phyloP scores from a whole-genome alignment of 2,888 invertebrate genomes.

The Cheilosia grossa region DNA sequence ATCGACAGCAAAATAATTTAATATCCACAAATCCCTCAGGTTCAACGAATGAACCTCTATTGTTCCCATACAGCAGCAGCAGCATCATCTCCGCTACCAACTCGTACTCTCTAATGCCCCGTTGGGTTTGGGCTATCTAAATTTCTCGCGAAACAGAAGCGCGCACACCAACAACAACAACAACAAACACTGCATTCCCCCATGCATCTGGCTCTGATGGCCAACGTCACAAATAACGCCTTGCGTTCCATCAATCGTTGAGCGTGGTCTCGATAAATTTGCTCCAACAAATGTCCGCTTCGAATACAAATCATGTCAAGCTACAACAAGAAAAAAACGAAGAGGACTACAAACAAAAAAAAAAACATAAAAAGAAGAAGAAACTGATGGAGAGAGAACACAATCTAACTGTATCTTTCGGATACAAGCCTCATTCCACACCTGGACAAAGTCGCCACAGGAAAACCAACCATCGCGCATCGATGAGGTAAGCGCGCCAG shows the following conservation, averaged over 20 bases:
- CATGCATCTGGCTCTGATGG: constrained; percentile 6
- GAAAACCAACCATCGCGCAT: constrained; percentile 26
- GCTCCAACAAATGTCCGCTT: constrained; percentile 53
- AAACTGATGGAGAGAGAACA: constrained; percentile 6
- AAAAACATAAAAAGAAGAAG: not conserved
- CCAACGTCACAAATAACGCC: constrained; percentile 50
- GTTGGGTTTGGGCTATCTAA: constrained; percentile 43
- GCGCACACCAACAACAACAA: not conserved
- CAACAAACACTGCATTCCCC: constrained; percentile 17
- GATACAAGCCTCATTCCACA: constrained; percentile 59
- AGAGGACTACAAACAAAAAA: constrained; percentile 9
- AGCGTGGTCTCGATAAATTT: constrained; percentile 55
- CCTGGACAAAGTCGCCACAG: constrained; percentile 55
- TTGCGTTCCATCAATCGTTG: constrained; percentile 42
- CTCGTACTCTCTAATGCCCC: constrained; percentile 3
- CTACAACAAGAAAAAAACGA: not conserved
- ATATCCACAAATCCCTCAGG: constrained; percentile 34
- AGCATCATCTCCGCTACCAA: constrained; percentile 11
- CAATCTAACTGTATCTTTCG: constrained; percentile 66
- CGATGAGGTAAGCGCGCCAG: constrained; percentile 58
- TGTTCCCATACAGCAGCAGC: constrained; percentile 35
- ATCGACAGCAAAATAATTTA: constrained; percentile 51
- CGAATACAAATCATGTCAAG: constrained; percentile 47
- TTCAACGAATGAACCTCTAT: constrained; percentile 24
- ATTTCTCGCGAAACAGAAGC: constrained; percentile 37